These are phyloP conservation scores for Hippoglossus stenolepis DNA, from an alignment of 2,113 vertebrate species.

Conservation along the genomic window DNA sequence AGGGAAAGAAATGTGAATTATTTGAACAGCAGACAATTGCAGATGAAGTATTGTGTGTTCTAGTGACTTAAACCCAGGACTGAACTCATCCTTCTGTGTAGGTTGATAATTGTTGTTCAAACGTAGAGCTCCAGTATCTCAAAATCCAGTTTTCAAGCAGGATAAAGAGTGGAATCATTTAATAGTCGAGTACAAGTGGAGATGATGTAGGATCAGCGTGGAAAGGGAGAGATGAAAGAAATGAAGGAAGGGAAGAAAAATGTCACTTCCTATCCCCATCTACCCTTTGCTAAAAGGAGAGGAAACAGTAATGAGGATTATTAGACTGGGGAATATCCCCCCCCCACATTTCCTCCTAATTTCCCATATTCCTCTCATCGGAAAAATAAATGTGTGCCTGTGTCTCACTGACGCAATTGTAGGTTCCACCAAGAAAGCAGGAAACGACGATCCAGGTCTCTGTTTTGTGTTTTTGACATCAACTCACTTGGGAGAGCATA, in stretches of 20 bases:
- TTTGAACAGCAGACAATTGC: background rate
- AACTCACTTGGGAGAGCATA: conserved; percentile 25
- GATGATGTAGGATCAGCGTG: conserved; percentile 15
- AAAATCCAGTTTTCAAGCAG: background rate
- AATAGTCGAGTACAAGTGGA: background rate
- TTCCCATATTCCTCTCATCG: conserved; percentile 47
- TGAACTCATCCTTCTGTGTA: background rate
- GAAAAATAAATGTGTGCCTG: background rate
- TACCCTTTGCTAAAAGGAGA: conserved; percentile 43
- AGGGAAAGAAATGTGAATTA: background rate
- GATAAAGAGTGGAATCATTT: conserved; percentile 11
- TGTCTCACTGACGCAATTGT: conserved; percentile 14
- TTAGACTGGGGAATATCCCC: conserved; percentile 59
- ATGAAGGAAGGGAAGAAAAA: conserved; percentile 26
- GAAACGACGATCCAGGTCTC: conserved; percentile 14
- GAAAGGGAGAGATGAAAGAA: conserved; percentile 18
- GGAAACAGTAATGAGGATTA: conserved; percentile 65
- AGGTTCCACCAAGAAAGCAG: conserved; percentile 39
- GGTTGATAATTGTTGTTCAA: conserved; percentile 4
- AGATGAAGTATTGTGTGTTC: conserved; percentile 6
- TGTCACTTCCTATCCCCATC: conserved; percentile 51
- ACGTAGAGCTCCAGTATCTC: background rate
- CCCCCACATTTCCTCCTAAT: conserved; percentile 54
- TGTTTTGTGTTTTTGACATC: conserved; percentile 43
- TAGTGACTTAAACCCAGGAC: background rate